These are phyloP conservation scores for Caenorhabditis remanei DNA, from an alignment of 1,140 invertebrate species.

Conservation along the genomic window DNA sequence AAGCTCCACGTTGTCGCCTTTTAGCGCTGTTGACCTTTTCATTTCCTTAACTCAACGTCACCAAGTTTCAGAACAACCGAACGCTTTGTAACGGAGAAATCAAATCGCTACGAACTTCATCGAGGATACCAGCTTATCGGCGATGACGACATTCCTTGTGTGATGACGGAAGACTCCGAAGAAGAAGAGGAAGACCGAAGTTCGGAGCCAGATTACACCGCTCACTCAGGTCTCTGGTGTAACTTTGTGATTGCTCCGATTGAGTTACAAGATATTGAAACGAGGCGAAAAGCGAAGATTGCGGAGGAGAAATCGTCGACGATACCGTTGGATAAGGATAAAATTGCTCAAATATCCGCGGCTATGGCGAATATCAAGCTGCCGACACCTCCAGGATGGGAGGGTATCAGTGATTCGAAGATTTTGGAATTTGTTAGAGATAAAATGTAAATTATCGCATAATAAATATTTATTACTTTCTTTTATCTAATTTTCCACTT, in stretches of 20 bases:
- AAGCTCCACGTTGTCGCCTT: background rate
- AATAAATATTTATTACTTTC: background rate
- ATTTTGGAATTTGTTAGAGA: constrained; percentile 16
- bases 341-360: constrained; percentile 32
- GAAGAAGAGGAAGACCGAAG: background rate
- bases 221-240: constrained; percentile 2
- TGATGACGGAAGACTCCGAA: constrained; percentile 1
- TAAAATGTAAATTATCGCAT: background rate
- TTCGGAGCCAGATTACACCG: background rate
- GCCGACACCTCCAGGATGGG: constrained; percentile 6
- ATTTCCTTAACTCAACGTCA: background rate
- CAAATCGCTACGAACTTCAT: background rate
- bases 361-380: constrained; percentile 41
- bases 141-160: background rate
- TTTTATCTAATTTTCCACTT: background rate
- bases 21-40: background rate
- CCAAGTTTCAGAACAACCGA: background rate
- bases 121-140: background rate
- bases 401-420: constrained; percentile 7
- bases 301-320: background rate
- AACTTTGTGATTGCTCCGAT: constrained; percentile 5
- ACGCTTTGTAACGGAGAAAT: background rate
- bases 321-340: constrained; percentile 2
- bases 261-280: background rate
- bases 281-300: background rate